These are phyloP conservation scores for Cephus pygmeus DNA, from an alignment of 2,888 invertebrate species.

Conservation along the genomic window DNA sequence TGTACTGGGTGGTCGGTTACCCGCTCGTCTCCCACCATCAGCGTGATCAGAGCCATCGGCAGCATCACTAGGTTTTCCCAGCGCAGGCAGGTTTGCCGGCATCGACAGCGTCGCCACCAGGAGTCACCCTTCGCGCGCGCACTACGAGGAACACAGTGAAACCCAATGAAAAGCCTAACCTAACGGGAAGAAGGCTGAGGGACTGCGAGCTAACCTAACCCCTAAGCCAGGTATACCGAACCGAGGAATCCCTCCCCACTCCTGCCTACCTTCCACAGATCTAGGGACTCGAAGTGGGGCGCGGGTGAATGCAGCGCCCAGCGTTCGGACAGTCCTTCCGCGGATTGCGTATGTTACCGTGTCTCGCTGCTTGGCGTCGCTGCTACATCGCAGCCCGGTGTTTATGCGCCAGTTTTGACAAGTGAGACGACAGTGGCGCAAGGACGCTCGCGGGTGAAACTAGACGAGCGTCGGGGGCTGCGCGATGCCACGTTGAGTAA, in stretches of 20 bases:
- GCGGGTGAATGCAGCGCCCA: constrained; percentile 24
- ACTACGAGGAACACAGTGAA: constrained; percentile 1
- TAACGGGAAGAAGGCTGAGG: constrained; percentile 28
- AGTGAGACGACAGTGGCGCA: constrained; percentile 3
- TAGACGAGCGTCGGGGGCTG: constrained; percentile 35
- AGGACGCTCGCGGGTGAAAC: constrained; percentile 36
- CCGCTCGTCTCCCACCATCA: constrained; percentile 2
- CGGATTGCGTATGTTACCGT: constrained; percentile 47
- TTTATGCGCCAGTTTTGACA: constrained; percentile 5
- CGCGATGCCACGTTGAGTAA: constrained; percentile 7
- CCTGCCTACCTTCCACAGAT: constrained; percentile 6
- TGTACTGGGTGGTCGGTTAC: constrained; percentile 32
- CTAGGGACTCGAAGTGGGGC: constrained; percentile 19
- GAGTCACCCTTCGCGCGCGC: background rate
- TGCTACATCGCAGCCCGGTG: constrained; percentile 25
- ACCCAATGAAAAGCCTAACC: constrained; percentile 9
- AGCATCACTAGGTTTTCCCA: background rate
- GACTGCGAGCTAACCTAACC: constrained; percentile 17
- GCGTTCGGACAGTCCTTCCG: constrained; percentile 54
- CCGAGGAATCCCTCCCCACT: constrained; percentile 18
- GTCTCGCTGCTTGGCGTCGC: constrained; percentile 26
- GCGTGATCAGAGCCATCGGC: background rate
- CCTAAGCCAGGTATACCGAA: background rate
- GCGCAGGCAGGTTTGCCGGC: background rate
- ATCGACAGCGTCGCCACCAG: background rate